Evolutionary conservation across 2,113 vertebrate genomes (phyloP), one percentile per base, ranked within the genome.

Genomic region (Larimichthys polyactis): DNA sequence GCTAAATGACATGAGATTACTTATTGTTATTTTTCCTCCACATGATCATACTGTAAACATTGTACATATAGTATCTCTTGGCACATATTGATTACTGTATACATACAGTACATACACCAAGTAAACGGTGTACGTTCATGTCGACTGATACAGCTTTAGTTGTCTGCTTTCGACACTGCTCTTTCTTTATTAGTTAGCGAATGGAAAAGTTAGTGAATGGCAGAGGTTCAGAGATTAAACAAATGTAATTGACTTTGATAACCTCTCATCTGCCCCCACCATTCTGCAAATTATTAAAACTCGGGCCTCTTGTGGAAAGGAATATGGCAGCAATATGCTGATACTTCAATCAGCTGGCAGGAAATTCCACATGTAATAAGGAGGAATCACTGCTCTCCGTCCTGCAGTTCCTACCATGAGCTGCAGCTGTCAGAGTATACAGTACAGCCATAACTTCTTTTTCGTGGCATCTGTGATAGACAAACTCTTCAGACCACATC

Each of bases 1-100:
- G 94, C 92, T 95, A 95, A 95, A 95, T 95, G 92, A 94, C 94
- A 93, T 82, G 75, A 94, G 92, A 94, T 96, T 95, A 94, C 93
- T 94, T 94, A 94, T 94, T 94, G 94, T 95, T 94, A 94, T 94
- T 92, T 94, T 91, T 94, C 90, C 87, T 90, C 89, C 83, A 87
- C 87, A 91, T 91, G 90, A 92, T 92, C 91, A 86, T 89, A 86
- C 86, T 90, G 90, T 93, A 93, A 92, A 93, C 85, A 67, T 78
- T 82, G 74, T 79, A 70, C 85, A 85, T 90, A 86, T 88, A 91
- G 89, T 90, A 89, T 91, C 90, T 87, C 89, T 86, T 79, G 81
- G 83, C 91, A 89, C 54, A 43, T 91, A 94, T 94, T 76, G 93
- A 94, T 93, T 84, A 74, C 64, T 20, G 44, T 9, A 80, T 81